Conservation (phyloP, 2,888 invertebrate genomes). For the Glyphotaelius pellucidus region DNA sequence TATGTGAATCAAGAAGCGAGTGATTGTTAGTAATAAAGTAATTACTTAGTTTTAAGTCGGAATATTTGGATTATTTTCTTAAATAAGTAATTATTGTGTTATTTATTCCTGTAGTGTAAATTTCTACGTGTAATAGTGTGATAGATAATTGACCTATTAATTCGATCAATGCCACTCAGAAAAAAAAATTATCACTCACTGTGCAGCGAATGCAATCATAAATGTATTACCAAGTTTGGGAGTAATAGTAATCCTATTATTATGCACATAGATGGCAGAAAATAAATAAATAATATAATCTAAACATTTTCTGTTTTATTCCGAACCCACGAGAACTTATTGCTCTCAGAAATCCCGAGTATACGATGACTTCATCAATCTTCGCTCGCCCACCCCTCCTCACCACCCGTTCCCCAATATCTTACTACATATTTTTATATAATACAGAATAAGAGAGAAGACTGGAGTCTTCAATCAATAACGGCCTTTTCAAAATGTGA, state of each 20-base stretch:
- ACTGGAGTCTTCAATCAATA: no score
- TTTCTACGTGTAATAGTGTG: neutral
- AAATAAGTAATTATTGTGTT: neutral
- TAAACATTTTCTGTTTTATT: neutral
- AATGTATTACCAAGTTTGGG: constrained; percentile 1
- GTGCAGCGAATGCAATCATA: constrained; percentile 34
- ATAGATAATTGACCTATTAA: neutral
- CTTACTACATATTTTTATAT: no score
- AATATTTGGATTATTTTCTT: neutral
- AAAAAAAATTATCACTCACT: neutral
- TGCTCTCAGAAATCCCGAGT: no score
- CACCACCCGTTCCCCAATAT: no score
- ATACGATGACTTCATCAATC: no score
- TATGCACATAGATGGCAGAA: constrained; percentile 32
- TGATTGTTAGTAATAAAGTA: neutral
- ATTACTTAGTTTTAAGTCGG: neutral
- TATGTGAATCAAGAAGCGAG: neutral
- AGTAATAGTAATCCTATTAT: neutral
- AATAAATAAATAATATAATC: constrained; percentile 17
- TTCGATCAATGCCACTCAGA: neutral
- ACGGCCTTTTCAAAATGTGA: no score
- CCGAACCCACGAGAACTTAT: neutral
- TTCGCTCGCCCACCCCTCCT: no score
- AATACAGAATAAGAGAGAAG: no score
- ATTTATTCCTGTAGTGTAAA: neutral